phyloP scores from a whole-genome alignment of 2,113 vertebrate species.

The Anser cygnoides region DNA sequence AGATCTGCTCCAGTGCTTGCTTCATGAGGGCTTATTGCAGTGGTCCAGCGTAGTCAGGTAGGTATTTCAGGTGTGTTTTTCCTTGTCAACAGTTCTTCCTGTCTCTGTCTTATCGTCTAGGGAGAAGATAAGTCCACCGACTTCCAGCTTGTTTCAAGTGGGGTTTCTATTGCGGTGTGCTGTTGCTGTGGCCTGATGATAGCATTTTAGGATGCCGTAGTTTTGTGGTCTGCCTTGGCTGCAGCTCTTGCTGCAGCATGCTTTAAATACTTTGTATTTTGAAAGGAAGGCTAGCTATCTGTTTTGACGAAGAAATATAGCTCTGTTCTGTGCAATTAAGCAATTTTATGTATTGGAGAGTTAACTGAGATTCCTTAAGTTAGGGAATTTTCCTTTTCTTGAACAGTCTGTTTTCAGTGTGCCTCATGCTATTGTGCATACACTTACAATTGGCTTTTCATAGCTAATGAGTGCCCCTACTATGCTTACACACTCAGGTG shows the following conservation, averaged over 20 bases:
- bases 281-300: not conserved
- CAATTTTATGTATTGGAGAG: not conserved
- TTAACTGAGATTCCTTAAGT: not conserved
- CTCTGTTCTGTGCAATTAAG: not conserved
- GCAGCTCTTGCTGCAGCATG: not conserved
- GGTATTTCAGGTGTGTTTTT: not conserved
- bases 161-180: not conserved
- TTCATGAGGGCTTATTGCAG: not conserved
- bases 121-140: not conserved
- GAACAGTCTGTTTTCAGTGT: rapidly evolving
- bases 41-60: rapidly evolving
- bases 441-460: not conserved
- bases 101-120: not conserved
- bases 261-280: not conserved
- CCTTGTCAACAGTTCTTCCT: not conserved
- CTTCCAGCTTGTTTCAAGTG: not conserved
- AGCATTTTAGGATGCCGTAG: not conserved
- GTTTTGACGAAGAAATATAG: not conserved
- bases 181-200: rapidly evolving
- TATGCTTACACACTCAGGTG: not conserved
- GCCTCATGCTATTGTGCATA: rapidly evolving
- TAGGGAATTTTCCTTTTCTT: not conserved
- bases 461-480: not conserved
- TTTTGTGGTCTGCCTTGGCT: not conserved
- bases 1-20: not conserved